Evolutionary conservation across 1,140 invertebrate species (phyloP).

Genomic region (Macrosteles quadrilineatus): DNA sequence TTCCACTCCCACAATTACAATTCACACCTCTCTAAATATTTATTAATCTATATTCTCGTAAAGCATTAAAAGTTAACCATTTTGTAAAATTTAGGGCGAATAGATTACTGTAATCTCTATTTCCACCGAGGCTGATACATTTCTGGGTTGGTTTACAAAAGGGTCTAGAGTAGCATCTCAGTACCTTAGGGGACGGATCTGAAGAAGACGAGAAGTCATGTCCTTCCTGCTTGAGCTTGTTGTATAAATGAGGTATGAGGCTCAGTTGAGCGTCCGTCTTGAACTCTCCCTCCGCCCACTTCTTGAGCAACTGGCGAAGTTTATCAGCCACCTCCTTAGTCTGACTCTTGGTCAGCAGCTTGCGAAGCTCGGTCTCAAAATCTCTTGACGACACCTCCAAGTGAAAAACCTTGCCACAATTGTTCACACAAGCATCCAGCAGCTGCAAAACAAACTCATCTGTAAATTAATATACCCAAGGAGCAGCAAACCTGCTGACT

Average conservation of each 20-base stretch:
- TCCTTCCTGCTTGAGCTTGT: constrained; percentile 75
- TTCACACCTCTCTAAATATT: too few relatives aligned
- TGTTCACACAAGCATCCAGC: constrained; percentile 94
- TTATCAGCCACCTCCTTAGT: constrained; percentile 76
- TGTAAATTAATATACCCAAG: too few relatives aligned
- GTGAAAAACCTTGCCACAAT: constrained; percentile 90
- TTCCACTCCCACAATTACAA: too few relatives aligned
- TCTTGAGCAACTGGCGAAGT: constrained; percentile 80
- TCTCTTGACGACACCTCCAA: constrained; percentile 95
- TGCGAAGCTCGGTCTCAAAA: constrained; percentile 88
- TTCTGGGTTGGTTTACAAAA: too few relatives aligned
- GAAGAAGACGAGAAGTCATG: constrained; percentile 64
- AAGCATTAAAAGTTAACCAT: too few relatives aligned
- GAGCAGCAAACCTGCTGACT: too few relatives aligned
- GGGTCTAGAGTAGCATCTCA: too few relatives aligned
- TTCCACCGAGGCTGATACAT: too few relatives aligned
- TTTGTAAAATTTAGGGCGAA: too few relatives aligned
- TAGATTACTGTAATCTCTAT: too few relatives aligned
- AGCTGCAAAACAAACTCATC: constrained; percentile 61
- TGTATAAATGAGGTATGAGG: constrained; percentile 86
- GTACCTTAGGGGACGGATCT: constrained; percentile 48
- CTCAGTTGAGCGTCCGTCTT: constrained; percentile 87
- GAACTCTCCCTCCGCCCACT: constrained; percentile 95
- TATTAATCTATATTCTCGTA: too few relatives aligned
- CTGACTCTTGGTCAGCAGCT: constrained; percentile 66